Conservation (phyloP, 2,888 invertebrate species). For the Nymphalis polychloros region DNA sequence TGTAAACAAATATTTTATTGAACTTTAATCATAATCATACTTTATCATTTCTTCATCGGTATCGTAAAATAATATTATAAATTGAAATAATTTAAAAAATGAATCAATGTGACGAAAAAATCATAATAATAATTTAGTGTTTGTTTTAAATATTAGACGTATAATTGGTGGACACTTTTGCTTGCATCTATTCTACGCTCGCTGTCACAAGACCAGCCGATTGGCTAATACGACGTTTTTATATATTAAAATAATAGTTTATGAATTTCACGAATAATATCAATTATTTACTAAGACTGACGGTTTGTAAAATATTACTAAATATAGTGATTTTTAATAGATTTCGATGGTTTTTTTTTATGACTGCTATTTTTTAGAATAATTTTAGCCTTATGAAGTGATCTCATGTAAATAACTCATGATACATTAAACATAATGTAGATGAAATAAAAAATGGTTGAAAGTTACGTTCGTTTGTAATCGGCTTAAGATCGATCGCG, state of each 20-base stretch:
- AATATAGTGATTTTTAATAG: slow-evolving; percentile 18
- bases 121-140: too few relatives aligned
- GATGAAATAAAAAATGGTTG: background rate
- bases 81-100: too few relatives aligned
- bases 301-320: slow-evolving; percentile 35
- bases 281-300: slow-evolving; percentile 37
- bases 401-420: slow-evolving; percentile 27
- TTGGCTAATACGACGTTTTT: background rate
- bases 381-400: slow-evolving; percentile 19
- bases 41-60: too few relatives aligned
- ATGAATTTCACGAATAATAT: slow-evolving; percentile 8
- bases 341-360: slow-evolving; percentile 14
- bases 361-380: slow-evolving; percentile 6
- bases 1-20: background rate
- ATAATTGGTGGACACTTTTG: too few relatives aligned
- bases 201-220: too few relatives aligned
- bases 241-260: background rate
- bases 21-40: background rate
- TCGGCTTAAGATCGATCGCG: too few relatives aligned
- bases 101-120: too few relatives aligned
- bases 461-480: too few relatives aligned
- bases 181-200: too few relatives aligned
- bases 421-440: background rate
- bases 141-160: too few relatives aligned
- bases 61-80: too few relatives aligned